Evolutionary conservation across 2,797 vertebrate species (phyloP), one percentile per base, ranked within the genome.

Genomic region (Babyrousa celebensis): DNA sequence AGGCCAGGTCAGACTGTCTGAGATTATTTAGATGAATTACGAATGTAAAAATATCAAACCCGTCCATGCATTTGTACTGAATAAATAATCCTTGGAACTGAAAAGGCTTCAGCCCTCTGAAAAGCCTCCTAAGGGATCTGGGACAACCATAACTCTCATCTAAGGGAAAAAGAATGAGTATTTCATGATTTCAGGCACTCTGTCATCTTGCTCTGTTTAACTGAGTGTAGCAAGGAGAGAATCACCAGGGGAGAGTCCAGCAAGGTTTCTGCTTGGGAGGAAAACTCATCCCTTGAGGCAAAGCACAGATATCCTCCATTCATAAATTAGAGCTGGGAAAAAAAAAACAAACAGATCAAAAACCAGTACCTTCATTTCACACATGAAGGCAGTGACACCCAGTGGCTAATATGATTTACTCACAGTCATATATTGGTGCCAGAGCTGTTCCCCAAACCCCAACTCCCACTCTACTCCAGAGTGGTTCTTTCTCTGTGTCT

Each of bases 281-380:
- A 87, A 62, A 56, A 82, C 7, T 12, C 40, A 54, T 27, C n/a
- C 27, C 36, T 70, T 75, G 9, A 20, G 36, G 43, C 58, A 83
- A 86, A 96, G 8, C 80, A 3, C 9, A 85, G 63, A 36, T 36
- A 32, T 62, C 27, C 18, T 74, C 62, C 36, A 89, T 78, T 87
- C 80, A 89, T 36, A 89, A 79, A 79, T 40, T 96, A 77, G 54
- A 92, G 48, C 80, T 85, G 12, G 18, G 67, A 91, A 58, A 67
- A 93, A 52, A 29, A 58, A 56, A 32, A 16, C 15, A 52, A 75
- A 75, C 1, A 60, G 6, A 65, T 79, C 23, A 52, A 65, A 89
- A 32, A 94, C 56, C 9, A 85, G 48, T 56, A 68, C 36, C 79
- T 77, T 80, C 52, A 71, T 77, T 85, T 80, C 56, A 65, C 56